Evolutionary conservation across 1,140 invertebrate genomes (phyloP).

Genomic region (Drosophila ficusphila): DNA sequence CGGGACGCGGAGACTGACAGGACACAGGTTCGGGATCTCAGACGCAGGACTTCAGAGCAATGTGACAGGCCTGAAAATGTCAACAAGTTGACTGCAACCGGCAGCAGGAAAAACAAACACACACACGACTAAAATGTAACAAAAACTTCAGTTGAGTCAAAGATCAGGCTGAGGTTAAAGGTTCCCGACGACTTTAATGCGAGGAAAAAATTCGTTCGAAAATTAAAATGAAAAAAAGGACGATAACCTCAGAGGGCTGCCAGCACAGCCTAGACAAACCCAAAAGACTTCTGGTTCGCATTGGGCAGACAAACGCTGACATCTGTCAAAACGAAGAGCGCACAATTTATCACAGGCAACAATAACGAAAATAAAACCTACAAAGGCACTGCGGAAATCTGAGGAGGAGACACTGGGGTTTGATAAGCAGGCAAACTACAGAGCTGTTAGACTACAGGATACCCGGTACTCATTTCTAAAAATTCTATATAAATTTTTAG

Average conservation of each 20-base stretch:
- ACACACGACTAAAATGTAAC: neutral
- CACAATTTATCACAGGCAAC: conserved; percentile 80
- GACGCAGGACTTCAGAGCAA: conserved; percentile 27
- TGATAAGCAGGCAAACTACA: neutral
- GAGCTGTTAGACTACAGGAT: conserved; percentile 1
- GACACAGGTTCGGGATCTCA: conserved; percentile 32
- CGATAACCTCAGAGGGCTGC: conserved; percentile 47
- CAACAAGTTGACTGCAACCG: conserved; percentile 45
- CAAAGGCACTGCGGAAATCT: conserved; percentile 1
- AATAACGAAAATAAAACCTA: conserved; percentile 50
- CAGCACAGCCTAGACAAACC: conserved; percentile 41
- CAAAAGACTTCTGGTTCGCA: conserved; percentile 26
- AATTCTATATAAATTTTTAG: neutral
- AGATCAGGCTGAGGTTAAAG: conserved; percentile 35
- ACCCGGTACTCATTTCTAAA: neutral
- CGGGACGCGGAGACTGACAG: conserved; percentile 34
- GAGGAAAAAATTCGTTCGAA: neutral
- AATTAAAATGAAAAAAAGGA: conserved; percentile 32
- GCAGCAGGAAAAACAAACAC: neutral
- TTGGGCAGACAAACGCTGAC: conserved; percentile 75
- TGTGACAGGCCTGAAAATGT: conserved; percentile 59
- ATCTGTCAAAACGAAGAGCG: conserved; percentile 74
- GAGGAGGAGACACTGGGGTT: conserved; percentile 2
- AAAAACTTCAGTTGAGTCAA: conserved; percentile 14
- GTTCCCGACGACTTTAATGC: conserved; percentile 21